Percentiles rank a stretch among this genome's conserved stretches.
These are phyloP conservation scores for Vireo altiloquus DNA, from an alignment of 2,113 vertebrate genomes.

Conservation along the genomic window DNA sequence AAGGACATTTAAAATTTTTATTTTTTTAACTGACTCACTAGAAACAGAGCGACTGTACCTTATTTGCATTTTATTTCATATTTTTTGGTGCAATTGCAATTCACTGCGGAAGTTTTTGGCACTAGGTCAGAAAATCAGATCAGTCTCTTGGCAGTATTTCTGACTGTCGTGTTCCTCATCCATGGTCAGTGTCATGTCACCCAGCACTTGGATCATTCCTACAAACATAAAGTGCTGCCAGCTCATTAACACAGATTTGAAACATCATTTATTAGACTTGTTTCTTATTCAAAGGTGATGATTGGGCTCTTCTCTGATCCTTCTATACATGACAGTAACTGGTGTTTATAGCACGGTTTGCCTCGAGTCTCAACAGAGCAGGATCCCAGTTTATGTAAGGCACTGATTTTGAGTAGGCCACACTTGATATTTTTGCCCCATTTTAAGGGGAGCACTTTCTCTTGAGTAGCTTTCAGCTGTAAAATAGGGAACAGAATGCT, in stretches of 20 bases:
- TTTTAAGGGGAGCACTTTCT: slow-evolving; percentile 10
- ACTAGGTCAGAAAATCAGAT: background rate
- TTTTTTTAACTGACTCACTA: background rate
- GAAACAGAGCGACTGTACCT: background rate
- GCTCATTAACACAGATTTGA: background rate
- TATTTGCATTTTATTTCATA: background rate
- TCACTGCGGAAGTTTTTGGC: background rate
- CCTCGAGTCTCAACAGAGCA: background rate
- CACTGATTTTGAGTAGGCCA: background rate
- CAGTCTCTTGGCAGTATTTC: background rate
- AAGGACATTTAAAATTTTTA: background rate
- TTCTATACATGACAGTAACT: background rate
- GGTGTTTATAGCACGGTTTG: background rate
- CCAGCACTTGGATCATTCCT: background rate
- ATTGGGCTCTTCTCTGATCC: background rate
- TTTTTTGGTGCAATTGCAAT: background rate
- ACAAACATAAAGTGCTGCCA: background rate
- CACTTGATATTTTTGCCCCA: slow-evolving; percentile 15
- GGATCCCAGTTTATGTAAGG: background rate
- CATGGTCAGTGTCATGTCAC: background rate
- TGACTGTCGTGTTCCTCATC: background rate
- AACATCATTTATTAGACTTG: background rate
- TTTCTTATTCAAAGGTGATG: background rate
- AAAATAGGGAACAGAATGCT: slow-evolving; percentile 18
- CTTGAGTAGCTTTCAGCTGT: background rate